phyloP scores from a whole-genome alignment of 1,140 invertebrate species.

The Delia radicum region DNA sequence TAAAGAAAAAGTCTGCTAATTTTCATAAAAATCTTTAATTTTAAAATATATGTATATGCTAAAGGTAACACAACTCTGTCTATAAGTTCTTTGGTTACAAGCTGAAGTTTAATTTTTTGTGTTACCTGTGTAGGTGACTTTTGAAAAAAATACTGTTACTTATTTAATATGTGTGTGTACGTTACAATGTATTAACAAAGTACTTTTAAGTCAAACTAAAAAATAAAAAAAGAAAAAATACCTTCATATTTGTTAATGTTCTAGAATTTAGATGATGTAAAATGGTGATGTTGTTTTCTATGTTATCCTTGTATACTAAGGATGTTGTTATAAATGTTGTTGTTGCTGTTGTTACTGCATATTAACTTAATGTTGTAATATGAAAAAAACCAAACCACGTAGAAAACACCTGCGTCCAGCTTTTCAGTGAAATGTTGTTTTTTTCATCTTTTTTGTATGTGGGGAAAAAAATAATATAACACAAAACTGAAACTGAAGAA shows the following conservation, averaged over 20 bases:
- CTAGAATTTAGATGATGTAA: neutral
- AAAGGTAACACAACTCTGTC: no score
- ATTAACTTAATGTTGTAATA: constrained; percentile 22
- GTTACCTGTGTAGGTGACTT: no score
- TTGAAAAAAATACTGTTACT: no score
- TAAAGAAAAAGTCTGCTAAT: no score
- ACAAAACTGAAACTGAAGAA: neutral
- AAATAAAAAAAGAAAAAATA: neutral
- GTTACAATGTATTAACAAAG: neutral
- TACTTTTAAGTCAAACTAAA: neutral
- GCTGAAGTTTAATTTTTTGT: no score
- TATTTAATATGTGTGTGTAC: neutral
- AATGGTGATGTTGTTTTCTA: neutral
- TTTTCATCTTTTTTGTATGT: neutral
- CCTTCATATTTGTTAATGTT: neutral
- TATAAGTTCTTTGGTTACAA: no score
- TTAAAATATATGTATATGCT: no score
- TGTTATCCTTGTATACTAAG: neutral
- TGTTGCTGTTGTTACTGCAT: neutral
- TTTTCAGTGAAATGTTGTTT: constrained; percentile 9
- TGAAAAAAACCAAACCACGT: constrained; percentile 23
- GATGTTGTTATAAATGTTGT: neutral
- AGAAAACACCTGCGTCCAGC: constrained; percentile 26
- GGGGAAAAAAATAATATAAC: no score
- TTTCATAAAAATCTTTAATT: no score